Conservation (phyloP, 2,113 vertebrate genomes). For the Tupaia tana region DNA sequence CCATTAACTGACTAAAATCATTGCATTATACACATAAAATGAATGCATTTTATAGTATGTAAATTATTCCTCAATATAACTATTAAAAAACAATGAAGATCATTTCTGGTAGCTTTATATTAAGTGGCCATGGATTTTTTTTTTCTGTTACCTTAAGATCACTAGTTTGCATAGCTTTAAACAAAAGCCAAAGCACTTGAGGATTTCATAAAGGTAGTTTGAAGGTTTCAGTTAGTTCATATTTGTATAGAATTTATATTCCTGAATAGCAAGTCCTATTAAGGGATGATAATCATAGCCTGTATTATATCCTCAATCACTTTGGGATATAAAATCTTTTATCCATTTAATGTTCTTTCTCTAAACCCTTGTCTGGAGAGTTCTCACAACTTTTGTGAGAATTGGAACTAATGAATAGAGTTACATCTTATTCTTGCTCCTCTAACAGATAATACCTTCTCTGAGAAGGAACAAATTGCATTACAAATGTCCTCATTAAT, state of each 20-base stretch:
- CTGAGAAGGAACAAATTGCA: slow-evolving; percentile 56
- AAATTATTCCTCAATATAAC: neutral
- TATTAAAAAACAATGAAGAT: slow-evolving; percentile 24
- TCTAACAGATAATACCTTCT: slow-evolving; percentile 70
- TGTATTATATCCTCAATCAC: slow-evolving; percentile 45
- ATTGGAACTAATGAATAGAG: slow-evolving; percentile 59
- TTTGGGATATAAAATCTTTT: slow-evolving; percentile 60
- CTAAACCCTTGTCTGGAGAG: slow-evolving; percentile 53
- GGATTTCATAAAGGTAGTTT: slow-evolving; percentile 23
- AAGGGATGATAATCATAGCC: slow-evolving; percentile 34
- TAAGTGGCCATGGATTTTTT: slow-evolving; percentile 27
- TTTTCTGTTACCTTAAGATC: slow-evolving; percentile 23
- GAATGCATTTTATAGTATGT: neutral
- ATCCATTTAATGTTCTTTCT: slow-evolving; percentile 63
- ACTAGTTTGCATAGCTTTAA: slow-evolving; percentile 40
- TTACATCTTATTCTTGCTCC: slow-evolving; percentile 65
- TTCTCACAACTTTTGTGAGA: slow-evolving; percentile 69
- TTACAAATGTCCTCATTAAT: slow-evolving; percentile 69
- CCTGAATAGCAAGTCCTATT: slow-evolving; percentile 46
- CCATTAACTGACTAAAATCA: neutral
- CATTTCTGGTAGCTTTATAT: neutral
- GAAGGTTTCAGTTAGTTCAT: slow-evolving; percentile 55
- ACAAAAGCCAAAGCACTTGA: slow-evolving; percentile 31
- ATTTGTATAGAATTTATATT: slow-evolving; percentile 61
- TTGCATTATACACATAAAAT: neutral